phyloP scores from a whole-genome alignment of 2,113 vertebrate species.

The Noctilio leporinus region DNA sequence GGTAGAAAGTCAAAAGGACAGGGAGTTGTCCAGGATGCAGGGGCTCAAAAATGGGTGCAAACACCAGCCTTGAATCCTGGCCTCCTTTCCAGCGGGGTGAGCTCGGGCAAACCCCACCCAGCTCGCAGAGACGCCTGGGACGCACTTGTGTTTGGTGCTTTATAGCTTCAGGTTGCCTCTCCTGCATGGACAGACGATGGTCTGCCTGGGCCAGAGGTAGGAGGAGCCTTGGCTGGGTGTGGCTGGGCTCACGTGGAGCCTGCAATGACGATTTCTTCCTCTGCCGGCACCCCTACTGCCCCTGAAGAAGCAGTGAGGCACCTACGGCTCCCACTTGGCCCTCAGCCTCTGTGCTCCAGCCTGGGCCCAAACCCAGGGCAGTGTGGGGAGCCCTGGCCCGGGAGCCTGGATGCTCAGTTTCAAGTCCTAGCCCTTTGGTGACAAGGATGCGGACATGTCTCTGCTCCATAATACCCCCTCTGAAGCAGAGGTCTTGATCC shows the following conservation, averaged over 20 bases:
- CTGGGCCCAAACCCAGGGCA: background rate
- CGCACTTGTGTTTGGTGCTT: background rate
- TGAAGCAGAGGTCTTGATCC: background rate
- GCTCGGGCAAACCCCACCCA: background rate
- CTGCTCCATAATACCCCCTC: background rate
- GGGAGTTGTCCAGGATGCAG: background rate
- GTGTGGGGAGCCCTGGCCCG: background rate
- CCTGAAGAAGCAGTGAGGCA: background rate
- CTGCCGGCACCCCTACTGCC: background rate
- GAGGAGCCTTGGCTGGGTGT: background rate
- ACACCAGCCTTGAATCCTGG: background rate
- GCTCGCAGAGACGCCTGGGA: background rate
- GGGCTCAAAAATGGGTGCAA: background rate
- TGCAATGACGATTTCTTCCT: background rate
- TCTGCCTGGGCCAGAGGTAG: background rate
- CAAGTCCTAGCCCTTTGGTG: background rate
- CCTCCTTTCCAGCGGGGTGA: background rate
- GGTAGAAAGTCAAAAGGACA: background rate
- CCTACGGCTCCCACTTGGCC: background rate
- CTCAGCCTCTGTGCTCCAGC: background rate
- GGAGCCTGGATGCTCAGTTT: background rate
- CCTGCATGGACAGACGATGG: accelerated
- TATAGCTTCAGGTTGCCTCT: background rate
- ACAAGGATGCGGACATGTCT: background rate
- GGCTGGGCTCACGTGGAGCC: background rate